phyloP scores from a whole-genome alignment of 2,113 vertebrate genomes.

The Dunckerocampus dactyliophorus region DNA sequence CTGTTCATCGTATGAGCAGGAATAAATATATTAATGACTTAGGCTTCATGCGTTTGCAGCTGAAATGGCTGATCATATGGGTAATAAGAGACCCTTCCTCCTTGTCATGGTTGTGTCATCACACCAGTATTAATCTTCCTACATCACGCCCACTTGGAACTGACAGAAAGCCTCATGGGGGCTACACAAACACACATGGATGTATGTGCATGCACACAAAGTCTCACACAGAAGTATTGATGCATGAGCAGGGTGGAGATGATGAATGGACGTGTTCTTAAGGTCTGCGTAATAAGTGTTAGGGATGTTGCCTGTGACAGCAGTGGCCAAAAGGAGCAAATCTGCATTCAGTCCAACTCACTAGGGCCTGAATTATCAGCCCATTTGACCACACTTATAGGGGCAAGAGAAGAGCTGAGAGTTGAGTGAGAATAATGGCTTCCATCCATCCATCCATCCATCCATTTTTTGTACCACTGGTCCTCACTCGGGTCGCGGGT shows the following conservation, averaged over 20 bases:
- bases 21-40: too few relatives aligned
- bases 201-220: constrained; percentile 4
- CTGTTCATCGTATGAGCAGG: too few relatives aligned
- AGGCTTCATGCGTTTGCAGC: too few relatives aligned
- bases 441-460: too few relatives aligned
- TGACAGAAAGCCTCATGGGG: constrained; percentile 52
- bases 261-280: constrained; percentile 67
- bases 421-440: background rate
- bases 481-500: too few relatives aligned
- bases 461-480: too few relatives aligned
- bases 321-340: constrained; percentile 16
- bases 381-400: constrained; percentile 47
- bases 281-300: constrained; percentile 66
- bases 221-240: constrained; percentile 38
- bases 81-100: constrained; percentile 67
- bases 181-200: constrained; percentile 6
- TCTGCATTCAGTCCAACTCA: constrained; percentile 23
- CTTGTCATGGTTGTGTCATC: constrained; percentile 56
- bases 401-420: background rate
- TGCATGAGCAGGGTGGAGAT: constrained; percentile 60
- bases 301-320: constrained; percentile 39
- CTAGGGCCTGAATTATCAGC: constrained; percentile 29
- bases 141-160: constrained; percentile 40
- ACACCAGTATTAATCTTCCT: constrained; percentile 65
- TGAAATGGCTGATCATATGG: constrained; percentile 56